Conservation (phyloP, 2,113 vertebrate genomes). For the Gorilla gorilla region DNA sequence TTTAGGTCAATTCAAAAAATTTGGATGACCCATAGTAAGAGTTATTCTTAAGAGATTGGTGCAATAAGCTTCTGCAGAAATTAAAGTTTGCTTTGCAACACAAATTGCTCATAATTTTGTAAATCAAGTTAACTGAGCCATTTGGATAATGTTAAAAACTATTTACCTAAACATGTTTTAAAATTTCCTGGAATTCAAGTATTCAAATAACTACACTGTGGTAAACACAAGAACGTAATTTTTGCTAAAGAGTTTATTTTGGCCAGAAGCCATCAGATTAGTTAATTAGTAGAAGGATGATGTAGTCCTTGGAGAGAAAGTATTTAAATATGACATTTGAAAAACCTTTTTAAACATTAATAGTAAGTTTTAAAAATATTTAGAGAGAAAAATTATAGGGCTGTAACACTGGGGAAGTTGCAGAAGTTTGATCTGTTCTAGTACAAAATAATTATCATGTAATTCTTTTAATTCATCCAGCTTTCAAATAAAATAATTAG, state of each 20-base stretch:
- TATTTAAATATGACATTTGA: slow-evolving; percentile 33
- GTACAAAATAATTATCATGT: slow-evolving; percentile 41
- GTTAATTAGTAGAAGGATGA: slow-evolving; percentile 60
- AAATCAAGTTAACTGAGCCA: not conserved
- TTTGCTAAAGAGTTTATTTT: slow-evolving; percentile 69
- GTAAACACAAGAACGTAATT: slow-evolving; percentile 58
- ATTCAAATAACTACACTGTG: slow-evolving; percentile 53
- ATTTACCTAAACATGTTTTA: slow-evolving; percentile 64
- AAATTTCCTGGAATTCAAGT: slow-evolving; percentile 61
- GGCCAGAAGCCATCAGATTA: slow-evolving; percentile 42
- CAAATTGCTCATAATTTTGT: not conserved
- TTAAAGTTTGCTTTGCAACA: slow-evolving; percentile 39
- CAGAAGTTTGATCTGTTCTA: not conserved
- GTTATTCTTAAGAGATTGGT: not conserved
- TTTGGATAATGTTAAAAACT: slow-evolving; percentile 59
- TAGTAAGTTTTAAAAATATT: slow-evolving; percentile 68
- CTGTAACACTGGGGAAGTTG: not conserved
- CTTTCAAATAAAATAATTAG: slow-evolving; percentile 39
- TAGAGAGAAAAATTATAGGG: slow-evolving; percentile 36
- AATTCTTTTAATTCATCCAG: not conserved
- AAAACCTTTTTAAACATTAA: slow-evolving; percentile 14
- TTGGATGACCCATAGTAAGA: not conserved
- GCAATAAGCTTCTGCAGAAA: not conserved
- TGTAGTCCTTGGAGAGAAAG: not conserved
- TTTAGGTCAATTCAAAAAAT: not conserved